Evolutionary conservation across 2,888 invertebrate genomes (phyloP).

Genomic region (Seira sanloemensis): DNA sequence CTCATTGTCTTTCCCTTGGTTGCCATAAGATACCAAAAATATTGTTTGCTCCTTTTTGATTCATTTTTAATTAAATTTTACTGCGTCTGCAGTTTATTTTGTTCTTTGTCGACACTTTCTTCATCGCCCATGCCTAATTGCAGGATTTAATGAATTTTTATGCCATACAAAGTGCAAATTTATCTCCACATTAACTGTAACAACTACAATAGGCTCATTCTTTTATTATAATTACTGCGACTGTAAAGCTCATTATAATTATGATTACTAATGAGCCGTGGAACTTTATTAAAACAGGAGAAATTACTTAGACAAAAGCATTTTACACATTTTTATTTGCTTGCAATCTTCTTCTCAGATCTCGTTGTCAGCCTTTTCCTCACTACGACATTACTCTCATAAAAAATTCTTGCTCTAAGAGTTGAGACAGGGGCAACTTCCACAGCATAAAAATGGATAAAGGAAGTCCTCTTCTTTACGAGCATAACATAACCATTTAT

Average conservation of each 20-base stretch:
- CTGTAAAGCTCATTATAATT: background rate
- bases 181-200: background rate
- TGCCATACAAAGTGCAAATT: background rate
- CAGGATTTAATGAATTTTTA: slow-evolving; percentile 5
- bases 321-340: background rate
- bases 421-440: background rate
- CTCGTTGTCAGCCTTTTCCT: background rate
- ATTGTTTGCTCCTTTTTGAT: too few species aligned
- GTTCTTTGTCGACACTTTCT: slow-evolving; percentile 2
- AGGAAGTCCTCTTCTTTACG: background rate
- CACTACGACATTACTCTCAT: background rate
- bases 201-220: background rate
- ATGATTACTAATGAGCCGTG: slow-evolving; percentile 4
- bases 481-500: background rate
- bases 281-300: background rate
- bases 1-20: slow-evolving; percentile 94
- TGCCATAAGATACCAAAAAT: slow-evolving; percentile 80
- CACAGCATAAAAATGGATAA: background rate
- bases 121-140: background rate
- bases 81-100: background rate
- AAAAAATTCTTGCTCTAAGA: background rate
- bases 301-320: background rate
- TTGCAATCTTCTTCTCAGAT: background rate
- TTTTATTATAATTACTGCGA: background rate
- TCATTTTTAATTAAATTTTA: background rate